Conservation (phyloP, 2,888 invertebrate species). For the Eristalinus sepulchralis region DNA sequence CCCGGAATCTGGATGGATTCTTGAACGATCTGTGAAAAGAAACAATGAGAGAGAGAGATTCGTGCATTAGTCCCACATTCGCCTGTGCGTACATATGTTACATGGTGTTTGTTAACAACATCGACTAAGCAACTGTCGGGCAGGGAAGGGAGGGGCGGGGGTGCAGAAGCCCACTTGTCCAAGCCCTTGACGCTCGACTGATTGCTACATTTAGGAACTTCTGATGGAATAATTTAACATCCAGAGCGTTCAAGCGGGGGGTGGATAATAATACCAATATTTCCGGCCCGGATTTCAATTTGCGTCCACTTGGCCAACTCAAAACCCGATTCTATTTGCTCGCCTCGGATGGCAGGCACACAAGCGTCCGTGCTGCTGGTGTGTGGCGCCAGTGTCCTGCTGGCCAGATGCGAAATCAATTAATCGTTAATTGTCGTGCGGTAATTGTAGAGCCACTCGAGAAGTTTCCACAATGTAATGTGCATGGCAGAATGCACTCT, state of each 20-base stretch:
- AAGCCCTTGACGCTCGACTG: conserved; percentile 35
- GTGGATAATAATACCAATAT: conserved; percentile 49
- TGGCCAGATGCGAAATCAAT: conserved; percentile 72
- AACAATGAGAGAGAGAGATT: conserved; percentile 41
- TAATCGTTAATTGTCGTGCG: conserved; percentile 73
- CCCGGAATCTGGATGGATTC: conserved; percentile 97
- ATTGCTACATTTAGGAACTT: conserved; percentile 45
- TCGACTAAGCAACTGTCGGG: conserved; percentile 11
- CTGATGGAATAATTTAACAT: conserved; percentile 65
- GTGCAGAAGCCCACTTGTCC: background rate
- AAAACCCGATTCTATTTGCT: conserved; percentile 33
- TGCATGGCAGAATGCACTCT: conserved; percentile 40
- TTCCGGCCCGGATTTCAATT: conserved; percentile 65
- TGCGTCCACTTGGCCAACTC: conserved; percentile 43
- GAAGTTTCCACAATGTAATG: conserved; percentile 28
- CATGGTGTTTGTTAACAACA: conserved; percentile 14
- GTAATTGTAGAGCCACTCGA: conserved; percentile 69
- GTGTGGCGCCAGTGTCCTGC: background rate
- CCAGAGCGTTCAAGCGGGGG: background rate
- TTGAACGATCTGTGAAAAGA: conserved; percentile 90
- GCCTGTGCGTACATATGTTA: background rate
- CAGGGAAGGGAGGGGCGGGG: background rate
- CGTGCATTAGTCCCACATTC: conserved; percentile 14
- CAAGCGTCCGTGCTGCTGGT: background rate
- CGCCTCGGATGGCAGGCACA: background rate